Evolutionary conservation across 2,797 vertebrate genomes (phyloP), one percentile per base, ranked within the genome.

Genomic region (Rhinatrema bivittatum): DNA sequence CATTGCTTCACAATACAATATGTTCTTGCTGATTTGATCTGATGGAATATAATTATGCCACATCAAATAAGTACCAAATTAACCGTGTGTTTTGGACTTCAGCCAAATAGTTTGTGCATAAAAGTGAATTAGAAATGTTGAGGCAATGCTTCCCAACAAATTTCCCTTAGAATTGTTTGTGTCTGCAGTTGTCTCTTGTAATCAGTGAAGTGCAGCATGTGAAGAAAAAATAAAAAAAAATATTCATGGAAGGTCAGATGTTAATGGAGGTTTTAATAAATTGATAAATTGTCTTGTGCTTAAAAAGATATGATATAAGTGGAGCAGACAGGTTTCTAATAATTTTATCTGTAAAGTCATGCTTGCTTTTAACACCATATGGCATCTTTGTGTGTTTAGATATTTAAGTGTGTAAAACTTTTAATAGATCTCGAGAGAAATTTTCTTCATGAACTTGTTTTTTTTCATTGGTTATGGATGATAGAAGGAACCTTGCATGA

Each of bases 191-290:
- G 16, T 17, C 3, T 30, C 19, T 20, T 27, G 27, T 24, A 20
- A n/a, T 42, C 36, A 31, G 16, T 22, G 29, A 37, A 53, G 25
- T 20, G 32, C 4, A 34, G 37, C 14, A 9, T 36, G 11, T 18
- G 31, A 33, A 37, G 39, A 21, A 25, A 29, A 22, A 19, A 14
- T 2, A 21, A 12, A 18, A 20, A 22, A 30, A 29, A 29, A 17
- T 34, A 41, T 38, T 28, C 42, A 14, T 25, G 7, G 14, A 47
- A 34, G 25, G 39, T 25, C 13, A 29, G 40, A 40, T 40, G 28
- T 20, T 35, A 42, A 36, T 4, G 36, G 47, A 39, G 39, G 18
- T 46, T 47, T 20, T 25, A 15, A 34, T 46, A 28, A 44, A n/a
- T 15, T 47, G 47, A 20, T 22, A 27, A 30, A 9, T 12, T 39